Evolutionary conservation across 2,797 vertebrate genomes (phyloP), one percentile per base, ranked within the genome.

Genomic region (Takifugu rubripes): DNA sequence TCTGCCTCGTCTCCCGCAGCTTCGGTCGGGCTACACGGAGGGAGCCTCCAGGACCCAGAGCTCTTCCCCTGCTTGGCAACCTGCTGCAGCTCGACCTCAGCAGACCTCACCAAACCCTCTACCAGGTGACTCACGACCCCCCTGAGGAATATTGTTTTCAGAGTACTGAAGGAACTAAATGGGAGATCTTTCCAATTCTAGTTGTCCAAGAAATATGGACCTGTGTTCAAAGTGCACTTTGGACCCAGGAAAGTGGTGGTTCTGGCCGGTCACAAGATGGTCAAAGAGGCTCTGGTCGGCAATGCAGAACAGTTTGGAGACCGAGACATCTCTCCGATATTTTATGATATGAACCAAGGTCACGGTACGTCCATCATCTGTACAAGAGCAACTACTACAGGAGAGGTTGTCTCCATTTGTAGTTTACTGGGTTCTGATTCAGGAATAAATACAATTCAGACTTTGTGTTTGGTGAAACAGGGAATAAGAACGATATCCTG

Each of bases 271-370:
- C 88, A 89, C 66, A 84, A 84, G 62, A 49, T 72, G 0, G 74
- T 92, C 21, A 91, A 82, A 71, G 68, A 90, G 17, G 90, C 89
- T 24, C 70, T 92, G 25, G 77, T 91, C 16, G 61, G 31, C 66
- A 46, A 75, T 14, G 78, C 82, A n/a, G 85, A 83, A 0, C 87
- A 87, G 43, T 91, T 92, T 78, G 88, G 84, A 59, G 84, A 86
- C 2, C 31, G 88, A 63, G 49, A 74, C 0, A 58, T 86, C 1
- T 0, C 5, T 1, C 85, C 81, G 0, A 51, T 88, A n/a, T 71
- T 83, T 17, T 0, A 64, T 6, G 85, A 88, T 0, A 0, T 50
- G 0, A 59, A 11, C 14, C 2, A 62, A 16, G 84, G 83, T 42
- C 75, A 87, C n/a, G 91, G 91, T 91, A 84, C 17, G 57, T 43